These are phyloP conservation scores for Morpho helenor DNA, from an alignment of 2,888 invertebrate genomes.

Conservation along the genomic window DNA sequence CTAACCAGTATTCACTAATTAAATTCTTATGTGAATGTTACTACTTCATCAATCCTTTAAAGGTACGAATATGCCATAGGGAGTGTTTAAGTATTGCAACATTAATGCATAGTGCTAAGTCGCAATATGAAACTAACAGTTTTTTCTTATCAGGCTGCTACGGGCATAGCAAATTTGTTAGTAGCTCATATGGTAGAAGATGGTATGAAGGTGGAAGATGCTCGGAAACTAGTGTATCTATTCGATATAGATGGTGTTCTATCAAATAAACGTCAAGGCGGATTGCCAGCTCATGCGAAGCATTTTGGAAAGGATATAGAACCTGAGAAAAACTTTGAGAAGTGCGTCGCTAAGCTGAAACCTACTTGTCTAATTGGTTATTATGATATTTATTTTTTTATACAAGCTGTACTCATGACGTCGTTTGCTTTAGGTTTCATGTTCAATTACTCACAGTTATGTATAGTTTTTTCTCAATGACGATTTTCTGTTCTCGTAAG, in stretches of 20 bases:
- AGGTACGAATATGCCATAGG: too few species aligned
- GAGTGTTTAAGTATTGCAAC: too few species aligned
- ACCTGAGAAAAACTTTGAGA: constrained; percentile 87
- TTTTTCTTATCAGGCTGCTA: constrained; percentile 83
- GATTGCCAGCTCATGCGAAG: constrained; percentile 83
- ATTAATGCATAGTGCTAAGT: too few species aligned
- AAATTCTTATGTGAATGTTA: too few species aligned
- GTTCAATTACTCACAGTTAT: too few species aligned
- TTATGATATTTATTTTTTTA: constrained; percentile 9
- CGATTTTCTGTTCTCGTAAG: too few species aligned
- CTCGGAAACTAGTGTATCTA: constrained; percentile 94
- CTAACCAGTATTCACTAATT: too few species aligned
- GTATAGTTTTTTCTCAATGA: too few species aligned
- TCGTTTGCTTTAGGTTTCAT: too few species aligned
- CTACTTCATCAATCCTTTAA: too few species aligned
- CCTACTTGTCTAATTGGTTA: constrained; percentile 93
- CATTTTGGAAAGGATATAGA: constrained; percentile 88
- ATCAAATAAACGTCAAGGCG: constrained; percentile 82
- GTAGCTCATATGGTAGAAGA: constrained; percentile 93
- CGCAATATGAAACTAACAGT: background rate
- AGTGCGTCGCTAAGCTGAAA: constrained; percentile 89
- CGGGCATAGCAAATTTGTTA: constrained; percentile 94
- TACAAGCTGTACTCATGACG: constrained; percentile 21
- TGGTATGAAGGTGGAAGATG: constrained; percentile 82
- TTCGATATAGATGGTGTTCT: constrained; percentile 95